Percentiles rank a stretch among this genome's conserved stretches.
Conservation (phyloP, 2,797 vertebrate species). For the Etheostoma perlongum region DNA sequence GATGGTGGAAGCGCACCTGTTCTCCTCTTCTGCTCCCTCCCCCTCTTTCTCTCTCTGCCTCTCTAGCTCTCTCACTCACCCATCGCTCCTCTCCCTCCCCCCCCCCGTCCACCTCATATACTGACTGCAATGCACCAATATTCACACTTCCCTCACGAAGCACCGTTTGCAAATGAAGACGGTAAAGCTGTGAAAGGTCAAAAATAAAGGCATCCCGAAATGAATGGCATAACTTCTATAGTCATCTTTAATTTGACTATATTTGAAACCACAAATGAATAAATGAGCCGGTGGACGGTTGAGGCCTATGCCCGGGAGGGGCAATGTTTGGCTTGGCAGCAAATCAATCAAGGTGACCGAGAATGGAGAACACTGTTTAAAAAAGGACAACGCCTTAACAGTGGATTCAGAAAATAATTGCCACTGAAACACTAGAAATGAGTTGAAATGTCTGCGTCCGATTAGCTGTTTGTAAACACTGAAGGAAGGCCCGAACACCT, state of each 20-base stretch:
- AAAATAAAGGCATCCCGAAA: not conserved
- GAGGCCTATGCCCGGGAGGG: constrained; percentile 55
- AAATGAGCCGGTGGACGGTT: constrained; percentile 18
- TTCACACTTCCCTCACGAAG: constrained; percentile 31
- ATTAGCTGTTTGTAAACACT: constrained; percentile 65
- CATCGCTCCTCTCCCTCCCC: constrained; percentile 5
- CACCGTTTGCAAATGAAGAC: not conserved
- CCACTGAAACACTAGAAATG: not conserved
- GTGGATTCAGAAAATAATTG: not conserved
- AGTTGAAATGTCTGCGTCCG: not conserved
- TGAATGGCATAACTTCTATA: fast-evolving
- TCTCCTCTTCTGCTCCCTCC: constrained; percentile 18
- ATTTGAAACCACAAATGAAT: constrained; percentile 8
- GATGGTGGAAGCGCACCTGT: constrained; percentile 65
- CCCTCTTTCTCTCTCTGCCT: not conserved
- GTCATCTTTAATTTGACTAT: not conserved
- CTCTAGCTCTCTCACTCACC: constrained; percentile 21
- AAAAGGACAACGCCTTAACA: not conserved
- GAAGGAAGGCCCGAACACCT: constrained; percentile 49
- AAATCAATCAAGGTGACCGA: constrained; percentile 70
- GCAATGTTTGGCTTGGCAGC: constrained; percentile 32
- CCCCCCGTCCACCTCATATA: constrained; percentile 59
- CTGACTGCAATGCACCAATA: constrained; percentile 86
- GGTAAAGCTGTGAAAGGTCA: not conserved
- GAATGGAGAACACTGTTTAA: not conserved